Evolutionary conservation across 2,888 invertebrate species (phyloP).

Genomic region (Margaritifera margaritifera): DNA sequence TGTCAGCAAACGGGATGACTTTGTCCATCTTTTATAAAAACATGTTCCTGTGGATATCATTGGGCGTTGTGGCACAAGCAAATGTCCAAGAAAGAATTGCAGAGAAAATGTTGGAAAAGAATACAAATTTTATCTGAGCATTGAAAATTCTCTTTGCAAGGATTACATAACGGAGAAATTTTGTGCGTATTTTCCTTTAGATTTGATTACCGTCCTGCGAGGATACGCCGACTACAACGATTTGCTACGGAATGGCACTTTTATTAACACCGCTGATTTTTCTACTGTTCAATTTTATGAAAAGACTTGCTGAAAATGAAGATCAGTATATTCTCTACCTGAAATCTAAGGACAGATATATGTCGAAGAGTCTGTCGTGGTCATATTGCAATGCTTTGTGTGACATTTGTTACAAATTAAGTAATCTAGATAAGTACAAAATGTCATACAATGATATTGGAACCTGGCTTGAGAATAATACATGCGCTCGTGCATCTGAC

Average conservation of each 20-base stretch:
- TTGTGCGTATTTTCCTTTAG: constrained; percentile 41
- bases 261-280: constrained; percentile 65
- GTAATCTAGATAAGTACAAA: constrained; percentile 20
- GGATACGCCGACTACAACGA: constrained; percentile 61
- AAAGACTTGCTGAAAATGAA: constrained; percentile 15
- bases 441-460: constrained; percentile 11
- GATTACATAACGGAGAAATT: constrained; percentile 67
- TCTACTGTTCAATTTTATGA: constrained; percentile 35
- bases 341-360: constrained; percentile 19
- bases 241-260: constrained; percentile 61
- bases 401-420: constrained; percentile 25
- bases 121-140: constrained; percentile 63
- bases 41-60: constrained; percentile 37
- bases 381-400: constrained; percentile 14
- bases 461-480: constrained; percentile 6
- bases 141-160: constrained; percentile 64
- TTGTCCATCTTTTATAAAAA: constrained; percentile 27
- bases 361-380: background rate
- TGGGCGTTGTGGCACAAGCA: constrained; percentile 34
- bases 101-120: constrained; percentile 18
- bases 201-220: constrained; percentile 62
- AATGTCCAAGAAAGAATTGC: background rate
- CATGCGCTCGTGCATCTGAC: no score
- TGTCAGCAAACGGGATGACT: constrained; percentile 31
- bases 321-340: constrained; percentile 17